Base-by-base conservation (phyloP, 2,113 vertebrate species). In the Neogobius melanostomus region DNA sequence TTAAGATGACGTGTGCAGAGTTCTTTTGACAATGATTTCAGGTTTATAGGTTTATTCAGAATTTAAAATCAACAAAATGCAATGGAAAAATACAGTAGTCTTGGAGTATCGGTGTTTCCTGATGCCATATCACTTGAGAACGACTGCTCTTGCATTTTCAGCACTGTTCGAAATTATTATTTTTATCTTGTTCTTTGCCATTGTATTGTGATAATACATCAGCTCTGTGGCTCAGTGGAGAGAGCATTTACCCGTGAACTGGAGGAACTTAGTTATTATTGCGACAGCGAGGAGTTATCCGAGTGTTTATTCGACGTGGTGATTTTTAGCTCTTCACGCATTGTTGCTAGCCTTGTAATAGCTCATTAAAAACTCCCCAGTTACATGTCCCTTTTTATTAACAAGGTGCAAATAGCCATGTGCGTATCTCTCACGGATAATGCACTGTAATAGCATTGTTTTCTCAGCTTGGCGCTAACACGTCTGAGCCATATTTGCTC, bases 381-480 rank as follows among this genome's bases (percentile, higher is more conserved):
- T 61, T n/a, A 44, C 59, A 45, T 61, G 7, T 6, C 15, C 42
- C 42, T 45, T 9, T 44, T 61, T 36, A 36, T 36, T 45, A 61
- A 45, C 14, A 15, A 45, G 42, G 42, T 61, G 42, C 42, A 44
- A 61, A 61, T 44, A 5, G 15, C 44, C 21, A n/a, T 15, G 4
- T 45, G 14, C 46, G 17, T 47, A n/a, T 6, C 16, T 11, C 44
- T 36, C 28, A 36, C 28, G 48, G 44, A 48, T 64, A 64, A 64
- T 47, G 28, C 28, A 2, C 28, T 36, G 11, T 46, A 46, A 46
- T 63, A 6, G 9, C n/a, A 12, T 11, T 48, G 62, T 64, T 64
- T 64, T 64, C 17, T 21, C 62, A 48, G 44, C 62, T 48, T 28
- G 62, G 45, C 21, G 62, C 43, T 64, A 48, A 64, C 62, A 21